Conservation (phyloP, 2,797 vertebrate species). For the Leptatherina wallacei region DNA sequence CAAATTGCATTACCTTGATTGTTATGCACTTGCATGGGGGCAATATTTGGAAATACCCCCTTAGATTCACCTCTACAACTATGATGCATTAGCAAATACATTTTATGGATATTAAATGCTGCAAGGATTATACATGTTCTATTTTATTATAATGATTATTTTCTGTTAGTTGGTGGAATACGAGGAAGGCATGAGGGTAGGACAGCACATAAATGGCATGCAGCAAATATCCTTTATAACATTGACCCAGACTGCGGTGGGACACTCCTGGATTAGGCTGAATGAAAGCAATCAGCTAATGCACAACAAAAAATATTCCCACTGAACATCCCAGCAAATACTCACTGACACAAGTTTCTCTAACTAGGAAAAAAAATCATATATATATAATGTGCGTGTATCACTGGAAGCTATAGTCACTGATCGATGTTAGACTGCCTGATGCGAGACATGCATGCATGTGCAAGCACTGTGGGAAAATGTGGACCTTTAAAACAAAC, state of each 20-base stretch:
- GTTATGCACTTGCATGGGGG: not conserved
- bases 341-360: too few relatives aligned
- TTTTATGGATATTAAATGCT: conserved; percentile 6
- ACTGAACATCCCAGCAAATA: too few relatives aligned
- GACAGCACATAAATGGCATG: not conserved
- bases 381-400: too few relatives aligned
- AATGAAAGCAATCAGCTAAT: not conserved
- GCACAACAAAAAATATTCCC: not conserved
- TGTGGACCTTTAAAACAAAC: too few relatives aligned
- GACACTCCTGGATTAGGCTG: conserved; percentile 4
- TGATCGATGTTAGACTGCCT: too few relatives aligned
- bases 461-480: too few relatives aligned
- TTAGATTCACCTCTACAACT: conserved; percentile 4
- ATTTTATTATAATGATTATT: not conserved
- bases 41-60: not conserved
- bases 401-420: too few relatives aligned
- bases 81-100: conserved; percentile 19
- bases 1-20: not conserved
- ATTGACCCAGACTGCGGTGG: not conserved
- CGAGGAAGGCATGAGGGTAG: not conserved
- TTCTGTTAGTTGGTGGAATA: not conserved
- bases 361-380: too few relatives aligned
- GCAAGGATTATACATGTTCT: conserved; percentile 6
- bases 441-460: too few relatives aligned
- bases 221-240: conserved; percentile 6